Percentiles rank a stretch among this genome's conserved stretches.
Conservation (phyloP, 2,797 vertebrate species). For the Cirrhinus molitorella region DNA sequence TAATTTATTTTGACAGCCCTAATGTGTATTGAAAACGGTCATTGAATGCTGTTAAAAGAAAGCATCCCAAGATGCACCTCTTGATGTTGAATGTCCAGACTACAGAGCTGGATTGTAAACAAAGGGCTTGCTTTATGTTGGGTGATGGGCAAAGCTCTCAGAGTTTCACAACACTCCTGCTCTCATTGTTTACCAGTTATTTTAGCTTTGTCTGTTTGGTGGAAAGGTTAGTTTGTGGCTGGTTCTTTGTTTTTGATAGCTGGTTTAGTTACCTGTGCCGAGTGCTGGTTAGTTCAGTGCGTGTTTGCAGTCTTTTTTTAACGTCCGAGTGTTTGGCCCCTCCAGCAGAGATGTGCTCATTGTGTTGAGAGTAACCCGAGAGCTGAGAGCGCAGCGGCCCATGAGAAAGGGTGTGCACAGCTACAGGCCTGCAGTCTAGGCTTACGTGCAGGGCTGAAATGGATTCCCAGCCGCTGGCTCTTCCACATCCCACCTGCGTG, state of each 20-base stretch:
- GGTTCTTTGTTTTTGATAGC: conserved; percentile 13
- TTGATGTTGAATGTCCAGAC: neutral
- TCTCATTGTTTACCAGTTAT: conserved; percentile 13
- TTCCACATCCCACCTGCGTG: conserved; percentile 74
- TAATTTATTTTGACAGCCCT: no score
- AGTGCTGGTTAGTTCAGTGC: conserved; percentile 20
- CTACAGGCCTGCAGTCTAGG: conserved; percentile 28
- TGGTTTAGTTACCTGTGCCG: conserved; percentile 19
- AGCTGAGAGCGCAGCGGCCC: conserved; percentile 53
- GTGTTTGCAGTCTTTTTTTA: conserved; percentile 34
- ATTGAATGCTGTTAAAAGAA: neutral
- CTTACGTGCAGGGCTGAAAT: conserved; percentile 67
- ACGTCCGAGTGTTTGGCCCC: conserved; percentile 47
- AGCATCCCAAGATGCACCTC: neutral
- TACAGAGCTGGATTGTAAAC: neutral
- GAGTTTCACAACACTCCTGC: conserved; percentile 38
- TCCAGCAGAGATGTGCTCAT: conserved; percentile 61
- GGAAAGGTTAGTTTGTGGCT: conserved; percentile 32
- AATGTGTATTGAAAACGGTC: no score
- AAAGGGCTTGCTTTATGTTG: neutral
- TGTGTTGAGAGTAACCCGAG: conserved; percentile 66
- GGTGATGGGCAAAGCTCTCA: no score
- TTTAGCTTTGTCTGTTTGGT: neutral
- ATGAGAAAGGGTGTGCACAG: conserved; percentile 68
- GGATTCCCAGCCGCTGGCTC: conserved; percentile 62